A percentile compares a stretch with the other conserved stretches of the same genome.
Conservation (phyloP, 2,113 vertebrate species). For the Nettapus auritus region DNA sequence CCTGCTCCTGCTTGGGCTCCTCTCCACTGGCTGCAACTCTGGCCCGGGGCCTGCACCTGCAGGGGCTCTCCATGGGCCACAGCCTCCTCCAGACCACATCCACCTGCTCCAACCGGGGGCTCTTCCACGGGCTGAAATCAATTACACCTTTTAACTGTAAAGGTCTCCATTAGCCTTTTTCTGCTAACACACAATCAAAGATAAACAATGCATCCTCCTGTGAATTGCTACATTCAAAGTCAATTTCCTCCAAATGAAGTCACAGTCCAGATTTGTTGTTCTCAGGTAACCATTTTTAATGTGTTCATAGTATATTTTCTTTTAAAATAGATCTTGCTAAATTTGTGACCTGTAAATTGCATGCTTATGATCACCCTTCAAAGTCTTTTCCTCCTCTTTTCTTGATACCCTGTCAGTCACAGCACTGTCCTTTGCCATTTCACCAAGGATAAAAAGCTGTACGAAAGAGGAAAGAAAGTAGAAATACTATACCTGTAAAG, state of each 20-base stretch:
- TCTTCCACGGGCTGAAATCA: not conserved
- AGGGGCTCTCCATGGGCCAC: too few species aligned
- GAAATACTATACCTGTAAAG: not conserved
- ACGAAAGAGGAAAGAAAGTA: not conserved
- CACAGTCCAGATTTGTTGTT: not conserved
- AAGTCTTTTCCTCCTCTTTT: not conserved
- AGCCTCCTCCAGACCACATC: too few species aligned
- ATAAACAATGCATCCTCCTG: rapidly evolving
- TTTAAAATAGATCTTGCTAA: not conserved
- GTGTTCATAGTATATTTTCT: too few species aligned
- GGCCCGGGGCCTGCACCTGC: too few species aligned
- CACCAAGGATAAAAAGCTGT: not conserved
- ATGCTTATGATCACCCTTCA: not conserved
- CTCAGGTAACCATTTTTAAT: too few species aligned
- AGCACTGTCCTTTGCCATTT: not conserved
- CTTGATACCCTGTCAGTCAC: not conserved
- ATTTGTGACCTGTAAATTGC: not conserved
- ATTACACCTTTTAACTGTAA: not conserved
- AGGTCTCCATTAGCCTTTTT: not conserved
- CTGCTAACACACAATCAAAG: not conserved
- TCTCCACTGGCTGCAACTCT: too few species aligned
- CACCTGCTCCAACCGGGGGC: too few species aligned
- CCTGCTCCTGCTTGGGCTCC: too few species aligned
- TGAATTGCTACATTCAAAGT: not conserved
- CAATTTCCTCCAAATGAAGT: not conserved